Percentiles rank a stretch among this genome's conserved stretches.
These are phyloP conservation scores for Drosophila takahashii DNA, from an alignment of 1,140 invertebrate genomes.

Conservation along the genomic window DNA sequence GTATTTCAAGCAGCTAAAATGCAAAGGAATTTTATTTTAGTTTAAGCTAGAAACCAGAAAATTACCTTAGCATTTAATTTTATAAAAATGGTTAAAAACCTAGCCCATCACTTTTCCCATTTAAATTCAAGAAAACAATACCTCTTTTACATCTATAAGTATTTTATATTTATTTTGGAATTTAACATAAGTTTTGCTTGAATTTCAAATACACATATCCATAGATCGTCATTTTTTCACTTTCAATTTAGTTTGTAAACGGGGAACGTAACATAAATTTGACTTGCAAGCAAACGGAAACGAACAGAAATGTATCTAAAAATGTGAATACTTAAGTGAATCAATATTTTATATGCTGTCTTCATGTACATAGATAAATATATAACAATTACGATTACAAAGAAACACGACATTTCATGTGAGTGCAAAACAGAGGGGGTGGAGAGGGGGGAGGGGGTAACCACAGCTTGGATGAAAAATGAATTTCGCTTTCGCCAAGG, in stretches of 20 bases:
- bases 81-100: neutral
- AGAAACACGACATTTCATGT: constrained; percentile 66
- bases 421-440: constrained; percentile 19
- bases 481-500: constrained; percentile 10
- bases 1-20: neutral
- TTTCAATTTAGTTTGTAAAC: constrained; percentile 26
- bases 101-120: neutral
- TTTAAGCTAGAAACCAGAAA: too few species aligned
- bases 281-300: constrained; percentile 30
- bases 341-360: constrained; percentile 57
- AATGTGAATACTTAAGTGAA: constrained; percentile 30
- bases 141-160: constrained; percentile 49
- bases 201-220: constrained; percentile 47
- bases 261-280: constrained; percentile 26
- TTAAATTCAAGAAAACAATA: constrained; percentile 1
- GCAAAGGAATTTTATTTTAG: neutral
- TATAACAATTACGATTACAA: constrained; percentile 80
- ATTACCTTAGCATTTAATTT: too few species aligned
- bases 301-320: constrained; percentile 28
- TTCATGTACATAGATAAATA: constrained; percentile 51
- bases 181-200: constrained; percentile 50
- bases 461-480: constrained; percentile 25
- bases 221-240: constrained; percentile 28
- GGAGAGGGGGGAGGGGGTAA: neutral
- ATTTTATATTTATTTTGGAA: constrained; percentile 54